A percentile compares a stretch with the other conserved stretches of the same genome.
phyloP scores from a whole-genome alignment of 2,888 invertebrate species.

The Lasioglossum figueresi region DNA sequence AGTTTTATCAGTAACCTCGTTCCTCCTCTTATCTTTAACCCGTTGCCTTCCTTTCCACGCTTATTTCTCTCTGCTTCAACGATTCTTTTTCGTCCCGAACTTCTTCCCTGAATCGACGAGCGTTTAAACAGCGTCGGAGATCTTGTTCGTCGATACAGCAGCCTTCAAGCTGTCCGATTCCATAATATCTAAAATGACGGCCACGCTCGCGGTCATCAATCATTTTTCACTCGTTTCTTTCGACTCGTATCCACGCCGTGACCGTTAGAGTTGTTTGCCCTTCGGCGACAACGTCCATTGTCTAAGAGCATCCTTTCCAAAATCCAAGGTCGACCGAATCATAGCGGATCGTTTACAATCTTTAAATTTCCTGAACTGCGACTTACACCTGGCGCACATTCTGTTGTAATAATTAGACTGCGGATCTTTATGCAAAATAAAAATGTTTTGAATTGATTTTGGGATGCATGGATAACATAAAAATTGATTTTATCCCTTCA shows the following conservation, averaged over 20 bases:
- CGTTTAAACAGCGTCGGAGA: background rate
- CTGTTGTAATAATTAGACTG: no score
- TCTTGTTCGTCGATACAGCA: background rate
- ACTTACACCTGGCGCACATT: background rate
- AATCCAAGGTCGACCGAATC: constrained; percentile 62
- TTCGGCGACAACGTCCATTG: constrained; percentile 35
- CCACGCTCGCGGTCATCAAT: background rate
- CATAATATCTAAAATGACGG: background rate
- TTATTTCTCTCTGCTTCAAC: background rate
- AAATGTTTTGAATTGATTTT: no score
- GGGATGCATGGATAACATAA: no score
- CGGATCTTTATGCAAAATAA: no score
- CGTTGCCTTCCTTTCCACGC: background rate
- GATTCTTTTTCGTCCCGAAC: background rate
- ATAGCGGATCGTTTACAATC: constrained; percentile 56
- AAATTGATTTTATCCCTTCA: no score
- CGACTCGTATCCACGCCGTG: background rate
- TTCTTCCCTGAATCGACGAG: background rate
- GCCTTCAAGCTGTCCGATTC: background rate
- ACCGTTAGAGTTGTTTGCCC: constrained; percentile 20
- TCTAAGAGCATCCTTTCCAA: constrained; percentile 28
- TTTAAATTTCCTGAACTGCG: constrained; percentile 50
- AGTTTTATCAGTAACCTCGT: constrained; percentile 34
- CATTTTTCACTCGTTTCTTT: background rate
- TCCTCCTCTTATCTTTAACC: constrained; percentile 33